Evolutionary conservation across 2,113 vertebrate species (phyloP).

Genomic region (Bos indicus): DNA sequence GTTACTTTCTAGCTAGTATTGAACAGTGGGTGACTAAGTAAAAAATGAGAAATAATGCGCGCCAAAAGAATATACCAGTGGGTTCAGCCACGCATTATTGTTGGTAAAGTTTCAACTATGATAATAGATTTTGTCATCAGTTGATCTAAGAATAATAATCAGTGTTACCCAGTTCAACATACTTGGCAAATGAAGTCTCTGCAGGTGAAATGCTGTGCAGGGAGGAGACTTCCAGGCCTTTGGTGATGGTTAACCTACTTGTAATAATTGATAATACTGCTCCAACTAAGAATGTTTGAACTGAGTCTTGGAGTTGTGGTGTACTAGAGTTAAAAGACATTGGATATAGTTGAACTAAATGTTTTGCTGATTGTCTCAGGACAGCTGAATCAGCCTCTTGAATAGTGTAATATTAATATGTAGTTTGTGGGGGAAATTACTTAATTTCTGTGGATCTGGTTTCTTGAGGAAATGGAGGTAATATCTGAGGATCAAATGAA

Average conservation of each 20-base stretch:
- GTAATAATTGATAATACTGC: neutral
- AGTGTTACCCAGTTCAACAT: constrained; percentile 4
- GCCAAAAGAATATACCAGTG: neutral
- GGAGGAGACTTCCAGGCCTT: constrained; percentile 14
- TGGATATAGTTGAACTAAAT: neutral
- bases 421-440: neutral
- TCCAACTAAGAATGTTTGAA: neutral
- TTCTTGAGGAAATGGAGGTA: constrained; percentile 22
- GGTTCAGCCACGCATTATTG: neutral
- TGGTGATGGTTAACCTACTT: neutral
- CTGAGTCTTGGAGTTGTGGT: neutral
- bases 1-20: neutral
- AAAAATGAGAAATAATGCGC: neutral
- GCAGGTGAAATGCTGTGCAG: neutral
- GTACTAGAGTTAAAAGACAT: neutral
- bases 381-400: neutral
- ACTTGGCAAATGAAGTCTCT: constrained; percentile 18
- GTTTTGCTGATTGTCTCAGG: neutral
- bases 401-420: neutral
- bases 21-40: neutral
- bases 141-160: constrained; percentile 31
- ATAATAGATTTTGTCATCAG: constrained; percentile 2
- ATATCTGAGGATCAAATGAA: constrained; percentile 26
- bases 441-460: neutral
- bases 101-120: neutral